Conservation (phyloP, 2,888 invertebrate species). For the Nymphalis urticae region DNA sequence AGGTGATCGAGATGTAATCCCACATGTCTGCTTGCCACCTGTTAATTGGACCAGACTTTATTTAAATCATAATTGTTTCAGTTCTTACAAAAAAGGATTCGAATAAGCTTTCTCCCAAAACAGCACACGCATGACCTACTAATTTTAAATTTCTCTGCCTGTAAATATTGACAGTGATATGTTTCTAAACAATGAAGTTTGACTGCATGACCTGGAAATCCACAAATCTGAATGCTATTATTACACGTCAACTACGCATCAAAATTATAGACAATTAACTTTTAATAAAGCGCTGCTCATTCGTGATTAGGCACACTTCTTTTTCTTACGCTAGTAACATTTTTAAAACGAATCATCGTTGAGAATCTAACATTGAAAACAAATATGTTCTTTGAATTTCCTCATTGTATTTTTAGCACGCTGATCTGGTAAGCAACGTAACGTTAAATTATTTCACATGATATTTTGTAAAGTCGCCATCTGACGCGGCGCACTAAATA, state of each 20-base stretch:
- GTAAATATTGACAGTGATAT: slow-evolving; percentile 55
- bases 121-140: slow-evolving; percentile 53
- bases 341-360: background rate
- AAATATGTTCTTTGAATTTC: background rate
- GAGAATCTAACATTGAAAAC: slow-evolving; percentile 2
- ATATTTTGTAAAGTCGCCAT: slow-evolving; percentile 10
- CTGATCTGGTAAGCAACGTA: slow-evolving; percentile 1
- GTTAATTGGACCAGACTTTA: slow-evolving; percentile 61
- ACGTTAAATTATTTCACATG: slow-evolving; percentile 16
- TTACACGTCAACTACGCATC: slow-evolving; percentile 41
- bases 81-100: slow-evolving; percentile 43
- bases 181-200: slow-evolving; percentile 50
- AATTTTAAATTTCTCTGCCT: slow-evolving; percentile 59
- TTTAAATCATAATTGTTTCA: slow-evolving; percentile 56
- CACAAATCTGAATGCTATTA: slow-evolving; percentile 49
- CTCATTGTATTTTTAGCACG: slow-evolving; percentile 10
- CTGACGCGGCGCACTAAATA: slow-evolving; percentile 24
- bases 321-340: background rate
- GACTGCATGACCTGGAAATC: slow-evolving; percentile 59
- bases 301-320: slow-evolving; percentile 14
- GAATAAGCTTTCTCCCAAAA: slow-evolving; percentile 58
- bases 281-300: slow-evolving; percentile 21
- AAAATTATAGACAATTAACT: slow-evolving; percentile 41
- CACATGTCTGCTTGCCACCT: slow-evolving; percentile 44
- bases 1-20: slow-evolving; percentile 64